Base-by-base conservation (phyloP, 2,797 vertebrate species). In the Sebastes hubbsi region DNA sequence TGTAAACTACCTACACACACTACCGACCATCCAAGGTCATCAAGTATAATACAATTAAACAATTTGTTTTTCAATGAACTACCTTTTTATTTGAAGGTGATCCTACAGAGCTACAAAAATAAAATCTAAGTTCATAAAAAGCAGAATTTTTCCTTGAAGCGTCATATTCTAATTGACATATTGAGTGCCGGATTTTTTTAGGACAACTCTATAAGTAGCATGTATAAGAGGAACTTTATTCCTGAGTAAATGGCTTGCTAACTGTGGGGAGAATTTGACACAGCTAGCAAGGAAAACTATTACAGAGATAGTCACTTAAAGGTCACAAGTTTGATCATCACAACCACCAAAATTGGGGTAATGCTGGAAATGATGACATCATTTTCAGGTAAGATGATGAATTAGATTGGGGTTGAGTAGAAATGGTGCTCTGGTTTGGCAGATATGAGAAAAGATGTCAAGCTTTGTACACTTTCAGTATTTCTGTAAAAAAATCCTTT, bases 371-470 rank as follows among this genome's bases (percentile, higher is more conserved):
- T 56, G 2, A 61, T 27, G 6, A 2, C 5, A 56, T 30, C 0
- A 38, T 77, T 64, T 72, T 62, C 1, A 36, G 7, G 59, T 55
- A 14, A 55, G 60, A 49, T n/a, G 8, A 69, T 27, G 12, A 6
- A 52, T 25, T 32, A 12, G 18, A 49, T 58, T 29, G 12, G 6
- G 22, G 49, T 70, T 60, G 2, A 16, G 5, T n/a, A 16, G 6
- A 70, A 84, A 34, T 16, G 4, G 13, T 82, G 30, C 14, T 71
- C 2, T 62, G 36, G 16, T 59, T 72, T 83, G 56, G 30, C 25
- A 80, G 68, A 72, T 62, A 27, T 64, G 5, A 59, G 8, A 71
- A 56, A 59, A 72, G 3, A 76, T 73, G 14, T 55, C 55, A 22
- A 11, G 0, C 12, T 78, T 80, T 78, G 58, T 34, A 56, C 55